Evolutionary conservation across 1,140 invertebrate genomes (phyloP).

Genomic region (Drosophila biarmipes): DNA sequence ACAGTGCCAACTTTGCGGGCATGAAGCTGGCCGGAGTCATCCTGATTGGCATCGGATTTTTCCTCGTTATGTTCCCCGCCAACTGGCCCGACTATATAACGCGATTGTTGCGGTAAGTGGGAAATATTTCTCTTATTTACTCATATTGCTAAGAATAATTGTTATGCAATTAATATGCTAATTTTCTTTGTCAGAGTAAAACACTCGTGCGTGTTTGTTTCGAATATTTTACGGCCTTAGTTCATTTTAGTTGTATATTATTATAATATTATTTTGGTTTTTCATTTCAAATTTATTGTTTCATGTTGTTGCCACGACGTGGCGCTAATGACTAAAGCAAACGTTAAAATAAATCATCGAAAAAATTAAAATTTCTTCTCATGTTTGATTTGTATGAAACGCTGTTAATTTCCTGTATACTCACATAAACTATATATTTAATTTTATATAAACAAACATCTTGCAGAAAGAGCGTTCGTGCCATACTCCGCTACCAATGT

Average conservation of each 20-base stretch:
- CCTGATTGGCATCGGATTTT: conserved; percentile 95
- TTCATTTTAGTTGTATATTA: conserved; percentile 36
- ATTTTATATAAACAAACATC: conserved; percentile 81
- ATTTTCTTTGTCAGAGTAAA: conserved; percentile 70
- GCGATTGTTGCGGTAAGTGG: conserved; percentile 91
- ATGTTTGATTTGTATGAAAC: conserved; percentile 42
- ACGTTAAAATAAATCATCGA: conserved; percentile 42
- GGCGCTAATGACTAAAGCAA: conserved; percentile 42
- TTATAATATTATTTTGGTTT: conserved; percentile 10
- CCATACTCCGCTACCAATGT: conserved; percentile 85
- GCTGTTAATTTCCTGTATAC: conserved; percentile 47
- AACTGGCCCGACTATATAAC: conserved; percentile 98
- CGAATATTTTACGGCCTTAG: conserved; percentile 42
- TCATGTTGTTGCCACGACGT: conserved; percentile 37
- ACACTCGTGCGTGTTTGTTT: conserved; percentile 70
- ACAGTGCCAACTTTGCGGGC: conserved; percentile 93
- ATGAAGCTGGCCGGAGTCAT: conserved; percentile 98
- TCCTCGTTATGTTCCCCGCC: conserved; percentile 96
- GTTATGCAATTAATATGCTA: conserved; percentile 68
- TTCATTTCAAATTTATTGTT: conserved; percentile 10
- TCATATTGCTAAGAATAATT: conserved; percentile 65
- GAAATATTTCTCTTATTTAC: conserved; percentile 27
- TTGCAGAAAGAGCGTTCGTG: conserved; percentile 85
- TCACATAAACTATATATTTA: conserved; percentile 78
- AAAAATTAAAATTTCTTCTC: conserved; percentile 35